Percentiles rank a stretch among this genome's conserved stretches.
phyloP scores from a whole-genome alignment of 2,888 invertebrate genomes.

The Frankliniella intonsa region DNA sequence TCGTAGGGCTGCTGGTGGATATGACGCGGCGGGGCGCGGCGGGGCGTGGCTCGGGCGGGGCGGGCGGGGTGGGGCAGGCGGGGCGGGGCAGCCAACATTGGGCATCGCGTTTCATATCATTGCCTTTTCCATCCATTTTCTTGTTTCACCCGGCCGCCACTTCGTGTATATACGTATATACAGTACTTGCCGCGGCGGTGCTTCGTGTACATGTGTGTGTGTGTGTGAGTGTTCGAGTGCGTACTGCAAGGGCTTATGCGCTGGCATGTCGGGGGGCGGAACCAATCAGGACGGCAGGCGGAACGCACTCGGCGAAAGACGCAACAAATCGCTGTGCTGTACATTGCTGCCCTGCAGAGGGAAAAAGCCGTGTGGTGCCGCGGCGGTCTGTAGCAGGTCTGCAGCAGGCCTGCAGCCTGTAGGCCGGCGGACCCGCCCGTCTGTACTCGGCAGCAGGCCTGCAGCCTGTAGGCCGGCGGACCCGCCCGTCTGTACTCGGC shows the following conservation, averaged over 20 bases:
- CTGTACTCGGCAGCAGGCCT: no score
- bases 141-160: background rate
- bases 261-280: background rate
- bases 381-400: background rate
- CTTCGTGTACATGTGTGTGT: background rate
- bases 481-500: no score
- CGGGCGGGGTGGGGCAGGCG: background rate
- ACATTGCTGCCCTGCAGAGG: background rate
- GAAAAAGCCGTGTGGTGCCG: background rate
- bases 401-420: no score
- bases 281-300: background rate
- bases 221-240: background rate
- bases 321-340: background rate
- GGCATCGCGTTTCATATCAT: constrained; percentile 8
- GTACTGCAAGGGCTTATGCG: no score
- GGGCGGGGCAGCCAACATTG: background rate
- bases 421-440: no score
- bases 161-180: no score
- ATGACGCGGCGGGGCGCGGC: background rate
- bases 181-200: no score
- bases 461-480: no score
- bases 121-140: background rate
- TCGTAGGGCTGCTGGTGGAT: background rate
- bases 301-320: background rate
- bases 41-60: background rate